A percentile compares a stretch with the other conserved stretches of the same genome.
Conservation (phyloP, 2,113 vertebrate genomes). For the Sinocyclocheilus maitianheensis region DNA sequence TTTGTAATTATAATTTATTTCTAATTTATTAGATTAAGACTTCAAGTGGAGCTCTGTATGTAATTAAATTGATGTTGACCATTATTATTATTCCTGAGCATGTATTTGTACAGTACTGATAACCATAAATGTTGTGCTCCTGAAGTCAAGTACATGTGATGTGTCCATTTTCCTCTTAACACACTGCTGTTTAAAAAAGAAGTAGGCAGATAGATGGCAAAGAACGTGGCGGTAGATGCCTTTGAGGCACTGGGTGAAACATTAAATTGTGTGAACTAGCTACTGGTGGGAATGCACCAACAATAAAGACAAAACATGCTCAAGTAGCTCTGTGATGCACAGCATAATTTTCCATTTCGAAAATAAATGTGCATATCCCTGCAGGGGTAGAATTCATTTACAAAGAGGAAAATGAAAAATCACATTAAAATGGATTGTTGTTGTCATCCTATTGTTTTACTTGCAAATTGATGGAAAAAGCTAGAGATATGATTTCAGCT, state of each 20-base stretch:
- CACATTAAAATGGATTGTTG: slow-evolving; percentile 28
- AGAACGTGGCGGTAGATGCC: neutral
- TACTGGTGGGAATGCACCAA: slow-evolving; percentile 5
- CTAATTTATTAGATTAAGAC: slow-evolving; percentile 50
- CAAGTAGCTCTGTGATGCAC: slow-evolving; percentile 19
- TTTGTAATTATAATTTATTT: slow-evolving; percentile 54
- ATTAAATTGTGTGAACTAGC: neutral
- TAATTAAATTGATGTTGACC: slow-evolving; percentile 34
- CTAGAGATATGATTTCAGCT: slow-evolving; percentile 13
- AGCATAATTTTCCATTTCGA: slow-evolving; percentile 11
- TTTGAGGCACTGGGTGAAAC: neutral
- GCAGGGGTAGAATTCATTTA: slow-evolving; percentile 35
- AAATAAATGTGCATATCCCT: slow-evolving; percentile 35
- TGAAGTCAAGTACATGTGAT: neutral
- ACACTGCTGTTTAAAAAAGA: neutral
- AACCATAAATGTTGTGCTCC: slow-evolving; percentile 72
- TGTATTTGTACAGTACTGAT: slow-evolving; percentile 75
- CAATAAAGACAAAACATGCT: slow-evolving; percentile 27
- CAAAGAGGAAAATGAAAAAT: slow-evolving; percentile 33
- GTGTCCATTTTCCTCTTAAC: neutral
- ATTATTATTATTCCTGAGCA: slow-evolving; percentile 68
- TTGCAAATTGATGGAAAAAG: slow-evolving; percentile 8
- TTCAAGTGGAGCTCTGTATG: slow-evolving; percentile 36
- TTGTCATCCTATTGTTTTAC: slow-evolving; percentile 19
- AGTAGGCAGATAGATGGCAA: neutral